Evolutionary conservation across 2,888 invertebrate genomes (phyloP).

Genomic region (Parnassius mnemosyne): DNA sequence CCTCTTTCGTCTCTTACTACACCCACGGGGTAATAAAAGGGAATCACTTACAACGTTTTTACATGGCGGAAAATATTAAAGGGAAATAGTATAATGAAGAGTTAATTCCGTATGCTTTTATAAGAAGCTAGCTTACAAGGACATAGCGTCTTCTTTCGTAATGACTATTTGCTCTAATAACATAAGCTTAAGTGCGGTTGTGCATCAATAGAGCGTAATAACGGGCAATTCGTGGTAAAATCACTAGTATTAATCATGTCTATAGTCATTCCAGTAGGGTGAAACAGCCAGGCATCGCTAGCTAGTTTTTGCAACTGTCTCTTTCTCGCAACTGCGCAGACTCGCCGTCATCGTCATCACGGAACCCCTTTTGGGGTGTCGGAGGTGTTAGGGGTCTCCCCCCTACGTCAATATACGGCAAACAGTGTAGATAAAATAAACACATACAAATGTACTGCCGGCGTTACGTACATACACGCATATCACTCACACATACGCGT

Average conservation of each 20-base stretch:
- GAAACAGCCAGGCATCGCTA: constrained; percentile 38
- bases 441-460: constrained; percentile 35
- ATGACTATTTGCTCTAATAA: constrained; percentile 14
- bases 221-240: constrained; percentile 46
- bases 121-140: background rate
- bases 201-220: constrained; percentile 41
- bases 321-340: constrained; percentile 65
- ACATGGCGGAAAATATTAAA: no score
- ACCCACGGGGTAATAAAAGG: no score
- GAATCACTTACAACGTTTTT: no score
- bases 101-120: background rate
- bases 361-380: constrained; percentile 40
- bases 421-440: constrained; percentile 70
- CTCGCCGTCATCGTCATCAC: constrained; percentile 70
- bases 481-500: constrained; percentile 34
- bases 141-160: background rate
- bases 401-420: constrained; percentile 65
- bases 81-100: no score
- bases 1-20: no score
- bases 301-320: constrained; percentile 50
- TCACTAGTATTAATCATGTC: constrained; percentile 52
- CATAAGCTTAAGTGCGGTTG: constrained; percentile 31
- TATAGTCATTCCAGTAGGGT: constrained; percentile 36
- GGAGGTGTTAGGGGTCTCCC: constrained; percentile 32
- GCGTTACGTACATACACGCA: constrained; percentile 29